Base-by-base conservation (phyloP, 2,888 invertebrate genomes). In the Plutella xylostella region DNA sequence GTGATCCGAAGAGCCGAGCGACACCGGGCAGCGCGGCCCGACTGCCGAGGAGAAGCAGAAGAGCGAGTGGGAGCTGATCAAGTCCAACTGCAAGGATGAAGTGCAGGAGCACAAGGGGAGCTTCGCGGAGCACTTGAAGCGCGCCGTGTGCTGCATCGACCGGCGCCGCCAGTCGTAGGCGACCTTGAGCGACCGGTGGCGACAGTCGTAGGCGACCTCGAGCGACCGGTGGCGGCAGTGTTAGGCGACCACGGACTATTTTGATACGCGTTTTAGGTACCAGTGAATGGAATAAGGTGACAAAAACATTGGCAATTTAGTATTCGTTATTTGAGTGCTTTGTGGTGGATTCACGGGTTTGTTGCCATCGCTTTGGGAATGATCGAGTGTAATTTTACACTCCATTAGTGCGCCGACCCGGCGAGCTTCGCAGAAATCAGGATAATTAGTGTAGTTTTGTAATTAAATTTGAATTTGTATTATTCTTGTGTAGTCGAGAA, bases 131-230 rank as follows among this genome's bases (percentile, higher is more conserved):
- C 78, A 79, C 60, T 63, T 83, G 45, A 80, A 72, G 48, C 68
- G 72, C 62, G 82, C 73, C 45, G 77, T 83, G 49, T 83, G 83
- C 59, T 83, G 83, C 57, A 79, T 82, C 50, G 80, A 82, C 56
- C 76, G 70, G 48, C 65, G 82, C 61, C 63, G 77, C 43, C 76
- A 79, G 47, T 82, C 82, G 38, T 80, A 79, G 64, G 51, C 60
- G 50, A 54, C 43, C n/a, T 28, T 6, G n/a, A 7, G 34, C 44
- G 41, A 82, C 56, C 76, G 70, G 48, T 65, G 82, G 61, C 63
- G 77, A 43, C 76, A 79, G 47, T 82, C 82, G 38, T 80, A 79
- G 64, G 51, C 60, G 50, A 54, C 43, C n/a, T 28, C 6, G n/a
- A 7, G 34, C 44, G 41, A 82, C 56, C 76, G 70, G 48, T 65